Base-by-base conservation (phyloP, 2,888 invertebrate genomes). In the Drosophila silvestris region DNA sequence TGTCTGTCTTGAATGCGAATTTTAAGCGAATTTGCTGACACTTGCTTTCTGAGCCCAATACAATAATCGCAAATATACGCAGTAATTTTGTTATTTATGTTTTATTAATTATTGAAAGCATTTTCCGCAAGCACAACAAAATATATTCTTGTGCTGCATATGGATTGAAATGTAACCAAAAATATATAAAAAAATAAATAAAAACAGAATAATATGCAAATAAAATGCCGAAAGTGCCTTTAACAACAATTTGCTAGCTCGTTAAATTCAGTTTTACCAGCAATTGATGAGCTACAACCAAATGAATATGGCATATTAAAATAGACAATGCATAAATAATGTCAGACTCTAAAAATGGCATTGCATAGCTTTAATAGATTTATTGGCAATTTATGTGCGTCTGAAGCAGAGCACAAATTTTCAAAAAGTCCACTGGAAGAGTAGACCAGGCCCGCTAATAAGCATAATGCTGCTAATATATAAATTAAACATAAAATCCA, bases 21-120 rank as follows among this genome's bases (percentile, higher is more conserved):
- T 52, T 62, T 26, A 51, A 14, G 51, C 22, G 52, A 79, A 71
- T 44, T 52, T 59, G 78, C 81, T 79, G 78, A 79, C 78, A 61
- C 16, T 56, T 71, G 50, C 56, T 51, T 58, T 33, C 14, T 6
- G 47, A 19, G 61, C 57, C n/a, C 32, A 64, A 69, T 19, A 69
- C 28, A 69, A 64, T 41, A 70, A 74, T 66, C 64, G 66, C 71
- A 39, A 22, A 68, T n/a, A 26, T 33, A 68, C 64, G 67, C 78
- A 80, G 54, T 54, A 64, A 52, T 70, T 61, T 53, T 32, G 19
- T 16, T 68, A 28, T 52, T 10, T 37, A 32, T 53, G 22, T 52
- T 32, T 58, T 35, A 64, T 59, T 64, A 37, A 47, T 54, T 58
- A 64, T 60, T 51, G 2, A 33, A 33, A 53, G 56, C 66, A 30